Percentiles rank a stretch among this genome's conserved stretches.
phyloP scores from a whole-genome alignment of 1,140 invertebrate species.

The Penaeus japonicus region DNA sequence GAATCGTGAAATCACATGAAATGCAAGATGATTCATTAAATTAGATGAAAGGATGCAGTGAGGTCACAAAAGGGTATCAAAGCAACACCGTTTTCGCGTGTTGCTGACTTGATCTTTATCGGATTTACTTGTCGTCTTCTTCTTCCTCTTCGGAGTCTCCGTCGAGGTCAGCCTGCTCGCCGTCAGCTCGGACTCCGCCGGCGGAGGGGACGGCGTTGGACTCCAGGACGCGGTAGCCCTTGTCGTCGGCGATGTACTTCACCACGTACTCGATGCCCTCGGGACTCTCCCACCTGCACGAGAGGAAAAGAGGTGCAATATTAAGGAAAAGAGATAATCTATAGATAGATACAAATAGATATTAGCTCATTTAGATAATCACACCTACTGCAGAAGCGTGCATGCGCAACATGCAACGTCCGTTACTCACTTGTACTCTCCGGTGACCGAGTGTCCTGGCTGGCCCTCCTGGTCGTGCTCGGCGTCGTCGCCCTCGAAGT shows the following conservation, averaged over 20 bases:
- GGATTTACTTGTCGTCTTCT: background rate
- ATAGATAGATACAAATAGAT: too few species aligned
- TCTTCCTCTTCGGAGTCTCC: background rate
- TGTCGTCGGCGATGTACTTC: slow-evolving; percentile 44
- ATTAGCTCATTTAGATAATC: too few species aligned
- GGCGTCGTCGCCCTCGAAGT: slow-evolving; percentile 43
- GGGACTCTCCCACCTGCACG: slow-evolving; percentile 35
- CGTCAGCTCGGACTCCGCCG: background rate
- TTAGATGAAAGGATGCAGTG: too few species aligned
- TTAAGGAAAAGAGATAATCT: too few species aligned
- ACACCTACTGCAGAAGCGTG: too few species aligned
- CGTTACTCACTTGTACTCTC: slow-evolving; percentile 41
- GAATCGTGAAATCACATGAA: too few species aligned
- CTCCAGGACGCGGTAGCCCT: slow-evolving; percentile 28
- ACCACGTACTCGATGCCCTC: slow-evolving; percentile 39
- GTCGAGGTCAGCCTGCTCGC: slow-evolving; percentile 17
- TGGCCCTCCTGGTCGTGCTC: slow-evolving; percentile 45
- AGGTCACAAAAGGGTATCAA: too few species aligned
- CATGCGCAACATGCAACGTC: background rate
- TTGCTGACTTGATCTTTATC: background rate
- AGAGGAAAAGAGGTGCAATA: background rate
- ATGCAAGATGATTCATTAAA: too few species aligned
- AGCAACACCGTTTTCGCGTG: background rate
- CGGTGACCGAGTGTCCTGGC: slow-evolving; percentile 18
- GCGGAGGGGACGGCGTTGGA: slow-evolving; percentile 37